These are phyloP conservation scores for Araneus ventricosus DNA, from an alignment of 1,140 invertebrate species.

Conservation along the genomic window DNA sequence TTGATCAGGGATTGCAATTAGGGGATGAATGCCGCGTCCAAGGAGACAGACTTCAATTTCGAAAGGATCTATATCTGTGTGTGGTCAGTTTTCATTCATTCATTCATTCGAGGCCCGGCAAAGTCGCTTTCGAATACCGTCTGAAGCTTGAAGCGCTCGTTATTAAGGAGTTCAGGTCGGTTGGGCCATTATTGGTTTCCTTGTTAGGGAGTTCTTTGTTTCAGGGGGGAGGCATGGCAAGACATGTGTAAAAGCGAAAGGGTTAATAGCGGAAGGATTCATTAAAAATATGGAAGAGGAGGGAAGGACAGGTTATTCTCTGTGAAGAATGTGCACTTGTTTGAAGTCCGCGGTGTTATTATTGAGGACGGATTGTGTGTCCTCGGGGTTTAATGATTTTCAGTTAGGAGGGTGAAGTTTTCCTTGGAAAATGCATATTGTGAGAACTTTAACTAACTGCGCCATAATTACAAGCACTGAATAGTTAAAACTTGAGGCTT, in stretches of 20 bases:
- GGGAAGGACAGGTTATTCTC: not conserved
- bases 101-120: not conserved
- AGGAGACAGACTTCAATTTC: conserved; percentile 32
- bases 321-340: not conserved
- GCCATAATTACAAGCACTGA: no score
- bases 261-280: conserved; percentile 19
- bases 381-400: not conserved
- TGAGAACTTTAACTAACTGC: no score
- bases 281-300: not conserved
- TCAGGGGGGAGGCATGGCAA: not conserved
- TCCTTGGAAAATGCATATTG: no score
- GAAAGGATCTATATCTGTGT: conserved; percentile 37
- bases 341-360: not conserved
- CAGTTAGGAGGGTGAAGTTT: not conserved
- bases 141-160: not conserved
- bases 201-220: conserved; percentile 44
- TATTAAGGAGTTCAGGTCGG: conserved; percentile 27
- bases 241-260: conserved; percentile 26
- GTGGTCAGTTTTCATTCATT: not conserved
- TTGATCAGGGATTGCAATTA: conserved; percentile 62
- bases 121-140: conserved; percentile 25
- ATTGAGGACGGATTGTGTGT: not conserved
- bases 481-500: no score
- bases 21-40: conserved; percentile 34
- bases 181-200: conserved; percentile 23